Evolutionary conservation across 2,113 vertebrate species (phyloP).

Genomic region (Aptenodytes patagonicus): DNA sequence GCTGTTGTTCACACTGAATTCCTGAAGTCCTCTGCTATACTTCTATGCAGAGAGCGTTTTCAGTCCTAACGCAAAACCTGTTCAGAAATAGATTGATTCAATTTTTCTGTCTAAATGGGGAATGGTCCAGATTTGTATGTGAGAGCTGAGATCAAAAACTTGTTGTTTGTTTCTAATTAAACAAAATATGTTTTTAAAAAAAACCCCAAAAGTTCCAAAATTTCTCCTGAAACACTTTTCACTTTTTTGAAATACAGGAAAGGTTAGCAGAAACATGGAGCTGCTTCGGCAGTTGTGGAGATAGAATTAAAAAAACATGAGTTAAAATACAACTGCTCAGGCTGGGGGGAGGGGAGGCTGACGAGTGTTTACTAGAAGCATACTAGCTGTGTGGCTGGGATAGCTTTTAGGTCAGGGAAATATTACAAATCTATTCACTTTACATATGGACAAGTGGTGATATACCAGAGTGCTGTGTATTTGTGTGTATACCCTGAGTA

Average conservation of each 20-base stretch:
- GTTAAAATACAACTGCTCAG: constrained; percentile 10
- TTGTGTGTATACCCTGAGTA: fast-evolving
- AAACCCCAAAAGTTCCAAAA: constrained; percentile 4
- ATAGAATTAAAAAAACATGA: not conserved
- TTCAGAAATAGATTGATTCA: not conserved
- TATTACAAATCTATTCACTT: not conserved
- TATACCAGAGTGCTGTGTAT: not conserved
- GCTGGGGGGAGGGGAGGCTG: not conserved
- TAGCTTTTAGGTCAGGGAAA: not conserved
- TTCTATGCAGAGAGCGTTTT: not conserved
- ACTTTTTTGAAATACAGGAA: not conserved
- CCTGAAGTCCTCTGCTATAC: not conserved
- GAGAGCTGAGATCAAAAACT: constrained; percentile 41
- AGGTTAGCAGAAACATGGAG: not conserved
- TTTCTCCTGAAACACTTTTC: not conserved
- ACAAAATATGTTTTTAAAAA: constrained; percentile 7
- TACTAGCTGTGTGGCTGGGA: not conserved
- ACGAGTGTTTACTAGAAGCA: not conserved
- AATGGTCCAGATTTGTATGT: not conserved
- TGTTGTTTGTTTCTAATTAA: constrained; percentile 49
- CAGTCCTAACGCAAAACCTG: not conserved
- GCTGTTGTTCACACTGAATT: not conserved
- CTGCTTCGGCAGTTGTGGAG: not conserved
- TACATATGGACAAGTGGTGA: not conserved
- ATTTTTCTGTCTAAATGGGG: not conserved